These are phyloP conservation scores for Andrena cerasifolii DNA, from an alignment of 1,140 invertebrate species.

Conservation along the genomic window DNA sequence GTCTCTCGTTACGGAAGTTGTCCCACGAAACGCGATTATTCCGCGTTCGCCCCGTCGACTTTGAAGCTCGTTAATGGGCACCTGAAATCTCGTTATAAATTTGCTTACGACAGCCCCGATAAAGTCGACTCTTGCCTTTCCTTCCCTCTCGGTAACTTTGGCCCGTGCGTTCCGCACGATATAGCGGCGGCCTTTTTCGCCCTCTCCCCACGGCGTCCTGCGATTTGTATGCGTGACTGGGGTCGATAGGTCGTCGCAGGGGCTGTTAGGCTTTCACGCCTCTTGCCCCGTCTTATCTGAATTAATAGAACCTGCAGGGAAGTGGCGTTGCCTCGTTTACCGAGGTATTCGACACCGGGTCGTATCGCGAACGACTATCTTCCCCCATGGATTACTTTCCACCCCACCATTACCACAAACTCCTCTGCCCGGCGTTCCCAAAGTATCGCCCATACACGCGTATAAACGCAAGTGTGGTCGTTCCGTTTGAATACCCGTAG, in stretches of 20 bases:
- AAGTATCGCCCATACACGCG: too few species aligned
- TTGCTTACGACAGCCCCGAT: conserved; percentile 39
- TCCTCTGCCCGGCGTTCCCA: not conserved
- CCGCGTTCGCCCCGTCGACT: conserved; percentile 6
- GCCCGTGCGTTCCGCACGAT: not conserved
- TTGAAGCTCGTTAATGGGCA: conserved; percentile 51
- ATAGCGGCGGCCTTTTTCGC: not conserved
- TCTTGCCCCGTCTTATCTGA: not conserved
- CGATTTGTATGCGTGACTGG: not conserved
- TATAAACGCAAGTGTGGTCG: too few species aligned
- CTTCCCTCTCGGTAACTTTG: not conserved
- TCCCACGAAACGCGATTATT: conserved; percentile 43
- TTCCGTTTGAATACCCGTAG: too few species aligned
- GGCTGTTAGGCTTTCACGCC: not conserved
- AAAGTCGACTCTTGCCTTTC: conserved; percentile 12
- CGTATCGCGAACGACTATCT: not conserved
- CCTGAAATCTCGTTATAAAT: conserved; percentile 58
- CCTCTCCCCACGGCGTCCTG: not conserved
- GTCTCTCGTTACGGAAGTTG: conserved; percentile 44
- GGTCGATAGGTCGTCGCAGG: not conserved
- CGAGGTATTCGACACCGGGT: not conserved
- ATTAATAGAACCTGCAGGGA: not conserved
- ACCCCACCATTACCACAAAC: not conserved
- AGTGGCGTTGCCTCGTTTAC: not conserved
- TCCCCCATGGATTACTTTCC: not conserved